These are phyloP conservation scores for Ceratoteleas bidentatus DNA, from an alignment of 1,140 invertebrate species.

Conservation along the genomic window DNA sequence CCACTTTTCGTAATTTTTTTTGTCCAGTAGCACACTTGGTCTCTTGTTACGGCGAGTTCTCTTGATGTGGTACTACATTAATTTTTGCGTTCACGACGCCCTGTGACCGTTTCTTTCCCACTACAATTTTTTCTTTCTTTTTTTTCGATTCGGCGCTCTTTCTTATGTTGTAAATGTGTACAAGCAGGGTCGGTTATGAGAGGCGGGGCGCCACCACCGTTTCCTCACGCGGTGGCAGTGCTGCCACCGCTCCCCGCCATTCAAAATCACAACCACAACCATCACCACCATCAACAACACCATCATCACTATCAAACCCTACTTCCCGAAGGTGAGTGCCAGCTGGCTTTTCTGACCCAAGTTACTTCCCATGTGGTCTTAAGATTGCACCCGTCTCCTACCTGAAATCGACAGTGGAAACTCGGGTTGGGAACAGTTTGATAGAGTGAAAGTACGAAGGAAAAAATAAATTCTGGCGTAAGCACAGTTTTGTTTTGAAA, in stretches of 20 bases:
- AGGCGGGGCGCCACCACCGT: constrained; percentile 80
- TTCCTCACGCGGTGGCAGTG: constrained; percentile 85
- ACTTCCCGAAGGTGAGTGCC: constrained; percentile 81
- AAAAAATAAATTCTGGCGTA: no score
- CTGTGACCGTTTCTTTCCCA: no score
- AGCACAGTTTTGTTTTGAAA: no score
- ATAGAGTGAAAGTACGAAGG: no score
- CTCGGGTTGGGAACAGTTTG: no score
- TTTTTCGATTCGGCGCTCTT: constrained; percentile 27
- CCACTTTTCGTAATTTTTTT: constrained; percentile 5
- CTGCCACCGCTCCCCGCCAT: constrained; percentile 83
- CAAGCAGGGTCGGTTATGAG: constrained; percentile 78
- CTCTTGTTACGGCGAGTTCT: no score
- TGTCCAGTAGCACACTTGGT: no score
- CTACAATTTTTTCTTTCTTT: constrained; percentile 1
- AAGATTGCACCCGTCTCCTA: no score
- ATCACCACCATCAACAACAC: constrained; percentile 73
- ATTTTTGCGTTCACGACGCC: no score
- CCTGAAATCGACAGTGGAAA: no score
- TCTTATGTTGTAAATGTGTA: constrained; percentile 71
- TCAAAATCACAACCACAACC: constrained; percentile 77
- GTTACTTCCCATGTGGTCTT: no score
- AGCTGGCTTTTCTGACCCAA: constrained; percentile 23
- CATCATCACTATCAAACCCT: constrained; percentile 79
- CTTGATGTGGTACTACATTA: no score